phyloP scores from a whole-genome alignment of 2,797 vertebrate species.

The Arctocebus calabarensis region DNA sequence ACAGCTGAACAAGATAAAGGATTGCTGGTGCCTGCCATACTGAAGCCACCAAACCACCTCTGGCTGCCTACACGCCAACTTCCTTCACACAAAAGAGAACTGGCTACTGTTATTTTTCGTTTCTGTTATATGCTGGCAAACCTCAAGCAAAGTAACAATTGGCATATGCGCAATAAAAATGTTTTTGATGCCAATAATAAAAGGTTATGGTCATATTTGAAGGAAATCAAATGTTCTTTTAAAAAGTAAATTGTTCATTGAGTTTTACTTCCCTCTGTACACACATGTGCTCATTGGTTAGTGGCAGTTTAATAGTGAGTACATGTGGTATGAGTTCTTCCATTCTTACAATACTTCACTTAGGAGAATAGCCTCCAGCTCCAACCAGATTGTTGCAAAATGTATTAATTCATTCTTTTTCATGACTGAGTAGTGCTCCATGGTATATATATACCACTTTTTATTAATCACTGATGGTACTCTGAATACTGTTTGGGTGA shows the following conservation, averaged over 20 bases:
- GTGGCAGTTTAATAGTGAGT: no score
- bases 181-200: slow-evolving; percentile 20
- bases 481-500: no score
- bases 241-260: background rate
- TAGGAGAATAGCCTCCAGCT: no score
- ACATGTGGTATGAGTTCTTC: no score
- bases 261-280: no score
- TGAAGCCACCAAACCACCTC: background rate
- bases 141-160: slow-evolving; percentile 41
- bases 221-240: slow-evolving; percentile 25
- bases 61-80: background rate
- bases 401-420: no score
- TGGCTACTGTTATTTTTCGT: slow-evolving; percentile 28
- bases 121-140: slow-evolving; percentile 21
- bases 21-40: background rate
- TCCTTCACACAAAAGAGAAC: slow-evolving; percentile 35
- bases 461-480: no score
- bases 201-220: slow-evolving; percentile 44
- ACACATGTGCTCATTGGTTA: no score
- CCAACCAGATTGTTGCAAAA: no score
- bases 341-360: no score
- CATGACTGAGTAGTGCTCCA: no score
- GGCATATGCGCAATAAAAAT: background rate
- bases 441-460: no score
- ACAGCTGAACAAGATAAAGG: slow-evolving; percentile 54